Percentiles rank a stretch among this genome's conserved stretches.
phyloP scores from a whole-genome alignment of 2,888 invertebrate species.

The Rhamphomyia laevipes region DNA sequence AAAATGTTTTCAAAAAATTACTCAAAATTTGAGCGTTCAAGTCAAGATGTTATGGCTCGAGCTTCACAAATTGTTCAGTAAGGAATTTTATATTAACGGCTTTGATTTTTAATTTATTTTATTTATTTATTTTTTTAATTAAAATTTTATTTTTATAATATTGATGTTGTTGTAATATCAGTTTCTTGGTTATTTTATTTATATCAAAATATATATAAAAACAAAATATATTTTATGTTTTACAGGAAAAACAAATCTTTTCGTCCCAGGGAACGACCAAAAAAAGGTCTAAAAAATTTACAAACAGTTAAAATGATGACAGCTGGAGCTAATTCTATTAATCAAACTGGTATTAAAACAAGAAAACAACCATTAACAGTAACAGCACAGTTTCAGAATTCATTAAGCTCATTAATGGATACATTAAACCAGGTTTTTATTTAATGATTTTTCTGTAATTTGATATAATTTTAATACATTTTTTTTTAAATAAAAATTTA shows the following conservation, averaged over 20 bases:
- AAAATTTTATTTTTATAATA: not conserved
- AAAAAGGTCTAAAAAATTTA: slow-evolving; percentile 79
- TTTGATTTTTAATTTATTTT: not conserved
- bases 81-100: not conserved
- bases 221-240: slow-evolving; percentile 10
- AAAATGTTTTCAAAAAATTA: slow-evolving; percentile 19
- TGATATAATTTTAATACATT: not conserved
- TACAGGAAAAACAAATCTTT: slow-evolving; percentile 86
- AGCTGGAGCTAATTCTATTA: slow-evolving; percentile 35
- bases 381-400: slow-evolving; percentile 89
- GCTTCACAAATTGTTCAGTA: slow-evolving; percentile 83
- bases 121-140: too few relatives aligned
- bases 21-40: slow-evolving; percentile 21
- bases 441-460: not conserved
- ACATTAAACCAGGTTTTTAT: slow-evolving; percentile 62
- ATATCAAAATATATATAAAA: too few relatives aligned
- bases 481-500: slow-evolving; percentile 5
- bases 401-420: slow-evolving; percentile 83
- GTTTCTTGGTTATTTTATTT: slow-evolving; percentile 7
- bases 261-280: slow-evolving; percentile 72
- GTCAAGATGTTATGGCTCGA: slow-evolving; percentile 66
- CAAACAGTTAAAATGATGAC: slow-evolving; percentile 87
- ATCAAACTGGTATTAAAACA: slow-evolving; percentile 43
- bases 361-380: slow-evolving; percentile 85
- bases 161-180: slow-evolving; percentile 8